Conservation (phyloP, 2,797 vertebrate genomes). For the Setipinna tenuifilis region DNA sequence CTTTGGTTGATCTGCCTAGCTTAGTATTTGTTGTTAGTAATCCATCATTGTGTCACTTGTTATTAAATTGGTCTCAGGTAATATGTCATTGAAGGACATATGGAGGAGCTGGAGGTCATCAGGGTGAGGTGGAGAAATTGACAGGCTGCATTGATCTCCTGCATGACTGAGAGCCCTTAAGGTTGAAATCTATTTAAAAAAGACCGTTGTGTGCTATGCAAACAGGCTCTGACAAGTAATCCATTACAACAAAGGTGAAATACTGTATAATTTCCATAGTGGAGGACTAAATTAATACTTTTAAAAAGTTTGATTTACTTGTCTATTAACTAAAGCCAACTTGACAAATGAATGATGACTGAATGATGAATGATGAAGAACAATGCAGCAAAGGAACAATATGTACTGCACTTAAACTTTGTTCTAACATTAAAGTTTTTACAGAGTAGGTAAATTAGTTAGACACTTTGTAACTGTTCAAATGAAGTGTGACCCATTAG, state of each 20-base stretch:
- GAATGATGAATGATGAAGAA: no score
- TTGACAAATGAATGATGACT: not conserved
- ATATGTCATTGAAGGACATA: not conserved
- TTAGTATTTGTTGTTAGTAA: not conserved
- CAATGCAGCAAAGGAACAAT: no score
- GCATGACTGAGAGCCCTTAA: not conserved
- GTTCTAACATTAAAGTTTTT: no score
- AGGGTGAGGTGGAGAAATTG: conserved; percentile 10
- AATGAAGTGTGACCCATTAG: no score
- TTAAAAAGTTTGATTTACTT: not conserved
- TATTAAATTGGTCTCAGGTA: conserved; percentile 7
- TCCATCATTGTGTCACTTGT: conserved; percentile 25
- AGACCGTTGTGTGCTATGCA: not conserved
- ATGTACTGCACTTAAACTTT: no score
- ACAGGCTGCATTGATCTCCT: not conserved
- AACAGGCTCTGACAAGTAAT: not conserved
- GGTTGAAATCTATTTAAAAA: not conserved
- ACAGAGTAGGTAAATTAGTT: no score
- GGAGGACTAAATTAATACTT: not conserved
- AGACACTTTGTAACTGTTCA: no score
- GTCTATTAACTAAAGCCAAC: not conserved
- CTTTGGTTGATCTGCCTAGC: not conserved
- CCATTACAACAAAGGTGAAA: not conserved
- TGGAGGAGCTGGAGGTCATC: not conserved
- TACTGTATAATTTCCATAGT: not conserved